A percentile compares a stretch with the other conserved stretches of the same genome.
These are phyloP conservation scores for Eledone cirrhosa DNA, from an alignment of 2,888 invertebrate genomes.

Conservation along the genomic window DNA sequence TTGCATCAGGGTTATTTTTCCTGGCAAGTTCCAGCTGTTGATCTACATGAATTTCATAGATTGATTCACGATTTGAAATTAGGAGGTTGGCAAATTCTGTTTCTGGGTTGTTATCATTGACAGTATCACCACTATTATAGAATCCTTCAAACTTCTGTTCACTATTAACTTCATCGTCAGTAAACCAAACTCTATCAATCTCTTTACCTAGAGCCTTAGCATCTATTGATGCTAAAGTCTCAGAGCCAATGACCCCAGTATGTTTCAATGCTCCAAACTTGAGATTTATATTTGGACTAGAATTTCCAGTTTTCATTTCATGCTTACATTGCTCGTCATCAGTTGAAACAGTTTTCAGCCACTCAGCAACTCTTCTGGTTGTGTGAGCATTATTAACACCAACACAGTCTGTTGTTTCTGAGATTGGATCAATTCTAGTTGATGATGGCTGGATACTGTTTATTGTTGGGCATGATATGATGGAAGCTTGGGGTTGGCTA, in stretches of 20 bases:
- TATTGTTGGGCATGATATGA: too few species aligned
- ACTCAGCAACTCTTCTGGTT: constrained; percentile 60
- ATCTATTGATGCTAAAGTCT: constrained; percentile 30
- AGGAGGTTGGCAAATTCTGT: constrained; percentile 40
- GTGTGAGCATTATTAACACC: constrained; percentile 36
- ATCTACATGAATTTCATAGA: constrained; percentile 64
- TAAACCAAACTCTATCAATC: constrained; percentile 23
- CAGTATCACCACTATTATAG: background rate
- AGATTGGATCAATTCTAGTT: too few species aligned
- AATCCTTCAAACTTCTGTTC: constrained; percentile 34
- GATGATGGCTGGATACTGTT: too few species aligned
- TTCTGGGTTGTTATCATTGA: constrained; percentile 38
- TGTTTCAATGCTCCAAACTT: background rate
- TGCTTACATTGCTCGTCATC: constrained; percentile 36
- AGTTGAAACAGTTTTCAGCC: constrained; percentile 60
- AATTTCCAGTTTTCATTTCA: background rate
- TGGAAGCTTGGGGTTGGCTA: constrained; percentile 20
- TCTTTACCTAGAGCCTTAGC: background rate
- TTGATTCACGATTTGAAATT: constrained; percentile 54
- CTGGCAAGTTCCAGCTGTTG: constrained; percentile 55
- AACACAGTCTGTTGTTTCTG: too few species aligned
- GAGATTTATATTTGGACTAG: constrained; percentile 1
- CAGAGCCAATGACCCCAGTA: background rate
- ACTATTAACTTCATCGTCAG: constrained; percentile 33
- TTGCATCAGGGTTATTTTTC: constrained; percentile 40